Evolutionary conservation across 2,113 vertebrate genomes (phyloP), one percentile per base, ranked within the genome.

Genomic region (Chrysemys picta): DNA sequence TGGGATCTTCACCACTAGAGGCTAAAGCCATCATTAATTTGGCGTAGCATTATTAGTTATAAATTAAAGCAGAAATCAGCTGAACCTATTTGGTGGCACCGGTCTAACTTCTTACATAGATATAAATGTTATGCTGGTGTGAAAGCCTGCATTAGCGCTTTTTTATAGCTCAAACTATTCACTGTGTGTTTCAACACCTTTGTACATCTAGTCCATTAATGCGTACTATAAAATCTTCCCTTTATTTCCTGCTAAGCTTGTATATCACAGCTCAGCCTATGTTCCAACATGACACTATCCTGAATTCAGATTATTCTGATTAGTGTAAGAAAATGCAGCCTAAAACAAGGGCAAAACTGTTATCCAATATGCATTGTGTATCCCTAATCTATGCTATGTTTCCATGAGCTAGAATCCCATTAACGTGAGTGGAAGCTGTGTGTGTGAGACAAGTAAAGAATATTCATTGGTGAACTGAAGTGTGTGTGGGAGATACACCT

Each of bases 141-240:
- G 96, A 95, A 83, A 96, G 84, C 80, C n/a, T 86, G 22, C 75
- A 50, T 84, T 75, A 42, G 47, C 0, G 1, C 80, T 42, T 94
- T 98, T 97, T 93, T 79, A 92, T 49, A 86, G 24, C 85, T 85
- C 29, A 90, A 38, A 35, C 47, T 87, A 85, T 92, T 96, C 88
- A 56, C 4, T 89, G 5, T 16, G 1, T 54, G 31, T 75, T 91
- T 96, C 80, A 52, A 47, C 80, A 95, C 11, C 27, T 95, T 87
- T 89, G 24, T 45, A 24, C 22, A 19, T 42, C 52, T 49, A 54
- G 2, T 79, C 65, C 38, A 82, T 92, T 81, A 88, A 88, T 91
- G 35, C 7, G 8, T 42, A 4, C 84, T 84, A 24, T 24, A 56
- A 45, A 2, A 27, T 65, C 93, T 53, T 85, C 17, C 25, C 78